Base-by-base conservation (phyloP, 2,113 vertebrate species). In the Pelecanoides urinatrix region DNA sequence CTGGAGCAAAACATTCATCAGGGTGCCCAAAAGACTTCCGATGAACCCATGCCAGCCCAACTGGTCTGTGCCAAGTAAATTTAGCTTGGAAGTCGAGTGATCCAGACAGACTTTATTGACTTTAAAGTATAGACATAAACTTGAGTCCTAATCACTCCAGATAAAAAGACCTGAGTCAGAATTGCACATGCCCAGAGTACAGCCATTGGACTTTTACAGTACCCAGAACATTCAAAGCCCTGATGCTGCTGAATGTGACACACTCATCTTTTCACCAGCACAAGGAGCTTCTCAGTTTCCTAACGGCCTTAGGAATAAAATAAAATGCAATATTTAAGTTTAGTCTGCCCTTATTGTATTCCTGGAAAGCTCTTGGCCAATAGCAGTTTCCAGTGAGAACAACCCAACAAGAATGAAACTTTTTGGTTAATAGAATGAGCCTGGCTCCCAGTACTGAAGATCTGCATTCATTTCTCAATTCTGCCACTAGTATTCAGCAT, bases 11-110 rank as follows among this genome's bases (percentile, higher is more conserved):
- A 55, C 12, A 61, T 2, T 26, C 10, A 30, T 42, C 34, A 20
- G 11, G 17, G 10, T 0, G 1, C 19, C 7, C 19, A 25, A 56
- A 84, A 15, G 10, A 67, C 20, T 20, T 67, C 36, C 1, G 3
- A 23, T 16, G 16, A 70, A 58, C 13, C 15, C 32, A 13, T 21
- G 22, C 6, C 49, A 80, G 23, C 42, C 61, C 14, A 75, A 10
- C 18, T 59, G 47, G 65, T 44, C 34, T 81, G 13, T 16, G 9
- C 22, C 2, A 3, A 76, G n/a, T 11, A 62, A 86, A 62, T 11
- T 17, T 76, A 62, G 21, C 27, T 30, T 74, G 29, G 58, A 95
- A 94, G 17, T 26, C 0, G 0, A 17, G 20, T 38, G 42, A 61
- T 42, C 32, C 34, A 40, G 25, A 26, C 26, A 58, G 11, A 44